phyloP scores from a whole-genome alignment of 2,113 vertebrate species.

The Penelope pileata region DNA sequence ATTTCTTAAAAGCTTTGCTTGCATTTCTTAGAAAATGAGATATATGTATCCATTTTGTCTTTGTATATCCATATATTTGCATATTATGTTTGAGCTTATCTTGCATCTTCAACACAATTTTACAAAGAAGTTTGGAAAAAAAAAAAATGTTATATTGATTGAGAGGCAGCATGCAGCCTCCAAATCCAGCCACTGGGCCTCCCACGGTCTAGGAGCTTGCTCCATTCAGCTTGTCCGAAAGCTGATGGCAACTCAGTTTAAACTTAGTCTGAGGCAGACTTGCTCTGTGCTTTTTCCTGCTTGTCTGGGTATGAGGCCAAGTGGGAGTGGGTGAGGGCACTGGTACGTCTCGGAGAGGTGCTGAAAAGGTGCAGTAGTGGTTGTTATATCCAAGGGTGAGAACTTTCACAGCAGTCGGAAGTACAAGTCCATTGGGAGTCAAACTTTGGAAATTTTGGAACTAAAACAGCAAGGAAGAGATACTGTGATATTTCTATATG shows the following conservation, averaged over 20 bases:
- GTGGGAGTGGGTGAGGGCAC: background rate
- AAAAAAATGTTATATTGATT: background rate
- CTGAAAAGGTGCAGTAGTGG: background rate
- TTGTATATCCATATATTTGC: background rate
- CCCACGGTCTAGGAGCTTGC: background rate
- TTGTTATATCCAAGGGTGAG: background rate
- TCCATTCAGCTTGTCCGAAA: background rate
- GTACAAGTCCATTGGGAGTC: background rate
- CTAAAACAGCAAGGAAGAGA: background rate
- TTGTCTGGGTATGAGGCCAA: background rate
- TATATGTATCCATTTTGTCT: background rate
- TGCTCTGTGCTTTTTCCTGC: background rate
- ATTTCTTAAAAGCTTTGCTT: background rate
- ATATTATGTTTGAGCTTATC: background rate
- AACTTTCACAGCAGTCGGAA: background rate
- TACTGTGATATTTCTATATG: background rate
- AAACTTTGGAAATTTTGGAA: background rate
- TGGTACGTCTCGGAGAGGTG: background rate
- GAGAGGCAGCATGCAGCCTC: background rate
- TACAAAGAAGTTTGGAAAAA: background rate
- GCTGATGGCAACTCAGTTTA: background rate
- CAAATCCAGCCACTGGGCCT: background rate
- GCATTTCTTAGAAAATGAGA: background rate
- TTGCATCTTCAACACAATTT: background rate
- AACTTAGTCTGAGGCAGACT: background rate